A percentile compares a stretch with the other conserved stretches of the same genome.
Evolutionary conservation across 2,888 invertebrate species (phyloP).

Genomic region (Anaspis maculata): DNA sequence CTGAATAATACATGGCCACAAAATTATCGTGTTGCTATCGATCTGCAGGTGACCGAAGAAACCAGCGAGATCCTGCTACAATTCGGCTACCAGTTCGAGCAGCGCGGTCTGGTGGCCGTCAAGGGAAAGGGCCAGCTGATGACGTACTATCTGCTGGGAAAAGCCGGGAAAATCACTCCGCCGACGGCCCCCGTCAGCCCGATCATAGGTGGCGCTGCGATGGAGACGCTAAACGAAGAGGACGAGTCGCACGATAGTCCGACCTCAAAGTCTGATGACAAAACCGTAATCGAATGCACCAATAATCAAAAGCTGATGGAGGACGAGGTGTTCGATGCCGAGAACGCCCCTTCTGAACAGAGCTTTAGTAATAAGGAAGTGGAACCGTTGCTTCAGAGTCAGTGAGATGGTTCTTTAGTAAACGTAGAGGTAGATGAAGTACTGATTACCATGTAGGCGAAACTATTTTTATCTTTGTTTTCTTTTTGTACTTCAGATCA

Average conservation of each 20-base stretch:
- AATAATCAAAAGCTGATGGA: constrained; percentile 27
- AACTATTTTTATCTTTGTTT: no score
- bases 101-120: constrained; percentile 88
- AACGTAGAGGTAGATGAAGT: no score
- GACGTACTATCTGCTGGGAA: constrained; percentile 82
- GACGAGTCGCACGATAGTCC: constrained; percentile 40
- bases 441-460: no score
- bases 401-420: no score
- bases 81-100: constrained; percentile 89
- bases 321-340: constrained; percentile 34
- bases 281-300: constrained; percentile 37
- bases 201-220: constrained; percentile 27
- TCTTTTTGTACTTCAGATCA: no score
- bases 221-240: constrained; percentile 42
- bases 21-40: constrained; percentile 3
- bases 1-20: neutral
- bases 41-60: constrained; percentile 89
- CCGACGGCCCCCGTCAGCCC: constrained; percentile 38
- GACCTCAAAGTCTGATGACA: constrained; percentile 38
- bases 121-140: constrained; percentile 96
- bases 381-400: constrained; percentile 32
- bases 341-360: constrained; percentile 25
- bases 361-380: constrained; percentile 29
- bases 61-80: constrained; percentile 80
- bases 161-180: constrained; percentile 40